Evolutionary conservation across 2,113 vertebrate genomes (phyloP), one percentile per base, ranked within the genome.

Genomic region (Sinosuthora webbiana): DNA sequence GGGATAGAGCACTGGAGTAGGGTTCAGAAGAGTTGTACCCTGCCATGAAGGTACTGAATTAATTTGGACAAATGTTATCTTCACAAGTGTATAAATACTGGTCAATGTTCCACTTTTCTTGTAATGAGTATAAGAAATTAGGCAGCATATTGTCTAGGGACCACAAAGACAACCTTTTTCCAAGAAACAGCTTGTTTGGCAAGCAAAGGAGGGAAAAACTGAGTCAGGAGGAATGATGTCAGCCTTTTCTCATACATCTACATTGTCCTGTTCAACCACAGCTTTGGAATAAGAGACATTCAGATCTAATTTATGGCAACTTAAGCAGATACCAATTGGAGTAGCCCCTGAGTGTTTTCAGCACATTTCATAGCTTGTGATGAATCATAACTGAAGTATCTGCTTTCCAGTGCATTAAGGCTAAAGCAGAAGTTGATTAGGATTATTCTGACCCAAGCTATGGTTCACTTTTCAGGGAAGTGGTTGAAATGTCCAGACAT

Each of bases 181-280:
- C 90, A 90, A 83, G 55, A 80, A 96, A 67, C 45, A 83, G 59
- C 28, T 63, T 90, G 75, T 76, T 90, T 92, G 83, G 96, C 92
- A 96, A 69, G 37, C 41, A 76, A 70, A 83, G 49, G 49, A 63
- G 41, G 88, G 49, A 84, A 73, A 75, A 69, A 93, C 53, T 90
- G 85, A 94, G 94, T 83, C 95, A 95, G 85, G 63, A 93, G 60
- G 71, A 88, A 86, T 92, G 88, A 96, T 74, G 67, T 96, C 94
- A 97, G 90, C 83, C 89, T 55, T 86, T 85, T 75, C 50, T 75
- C 50, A 11, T 73, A 42, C 25, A 88, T 73, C 81, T 44, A 37
- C 88, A 75, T 74, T 83, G 83, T 62, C 56, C 53, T 70, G 49
- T 27, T 95, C 94, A 90, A 75, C 70, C 91, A 94, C 62, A 84